These are phyloP conservation scores for Embiotoca jacksoni DNA, from an alignment of 2,113 vertebrate species.

Conservation along the genomic window DNA sequence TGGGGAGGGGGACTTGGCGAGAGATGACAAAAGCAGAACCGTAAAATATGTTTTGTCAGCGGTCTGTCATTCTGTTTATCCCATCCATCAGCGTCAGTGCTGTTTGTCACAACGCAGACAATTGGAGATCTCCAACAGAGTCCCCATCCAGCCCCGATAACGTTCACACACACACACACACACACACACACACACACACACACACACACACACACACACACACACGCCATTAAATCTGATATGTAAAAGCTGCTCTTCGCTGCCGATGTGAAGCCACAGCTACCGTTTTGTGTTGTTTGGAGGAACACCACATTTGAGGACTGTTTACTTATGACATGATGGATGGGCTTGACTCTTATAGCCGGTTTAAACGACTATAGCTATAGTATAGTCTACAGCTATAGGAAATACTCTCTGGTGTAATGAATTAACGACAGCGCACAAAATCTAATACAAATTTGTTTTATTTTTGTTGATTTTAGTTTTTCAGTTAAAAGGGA, in stretches of 20 bases:
- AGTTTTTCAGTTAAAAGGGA: neutral
- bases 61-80: conserved; percentile 11
- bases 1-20: neutral
- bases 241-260: neutral
- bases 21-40: neutral
- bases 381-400: neutral
- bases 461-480: neutral
- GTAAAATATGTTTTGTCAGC: conserved; percentile 1
- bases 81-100: conserved; percentile 34
- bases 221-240: too few relatives aligned
- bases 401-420: neutral
- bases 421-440: neutral
- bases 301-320: neutral
- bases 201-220: too few relatives aligned
- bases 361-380: neutral
- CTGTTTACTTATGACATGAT: conserved; percentile 8
- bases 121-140: conserved; percentile 21
- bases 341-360: neutral
- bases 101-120: conserved; percentile 15
- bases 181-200: neutral
- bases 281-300: neutral
- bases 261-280: neutral
- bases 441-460: neutral
- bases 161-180: neutral
- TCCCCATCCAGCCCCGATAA: neutral